These are phyloP conservation scores for Listrodromus nycthemerus DNA, from an alignment of 2,888 invertebrate genomes.

Conservation along the genomic window DNA sequence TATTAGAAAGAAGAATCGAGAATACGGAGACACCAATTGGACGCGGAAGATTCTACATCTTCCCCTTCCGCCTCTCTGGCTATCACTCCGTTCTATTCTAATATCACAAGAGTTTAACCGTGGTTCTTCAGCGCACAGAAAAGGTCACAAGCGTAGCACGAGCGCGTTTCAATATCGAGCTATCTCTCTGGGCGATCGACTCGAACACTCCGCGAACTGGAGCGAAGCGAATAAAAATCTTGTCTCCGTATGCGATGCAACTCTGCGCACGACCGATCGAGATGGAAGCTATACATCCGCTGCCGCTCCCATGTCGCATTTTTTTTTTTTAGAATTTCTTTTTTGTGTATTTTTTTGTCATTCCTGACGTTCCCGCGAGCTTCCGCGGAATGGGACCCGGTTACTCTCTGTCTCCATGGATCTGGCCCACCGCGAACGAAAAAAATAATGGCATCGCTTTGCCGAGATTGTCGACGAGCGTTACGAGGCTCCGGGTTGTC, in stretches of 20 bases:
- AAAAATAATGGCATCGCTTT: conserved; percentile 35
- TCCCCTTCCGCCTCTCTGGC: background rate
- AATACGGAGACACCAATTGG: conserved; percentile 3
- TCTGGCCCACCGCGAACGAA: conserved; percentile 4
- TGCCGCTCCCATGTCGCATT: conserved; percentile 22
- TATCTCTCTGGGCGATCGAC: conserved; percentile 54
- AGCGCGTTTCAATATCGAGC: conserved; percentile 53
- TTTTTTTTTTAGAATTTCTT: background rate
- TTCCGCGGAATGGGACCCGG: conserved; percentile 15
- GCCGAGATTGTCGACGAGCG: conserved; percentile 31
- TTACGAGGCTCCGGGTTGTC: conserved; percentile 27
- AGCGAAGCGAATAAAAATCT: conserved; percentile 63
- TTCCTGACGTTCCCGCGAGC: conserved; percentile 2
- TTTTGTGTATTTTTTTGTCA: conserved; percentile 5
- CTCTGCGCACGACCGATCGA: conserved; percentile 16
- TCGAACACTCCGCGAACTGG: conserved; percentile 54
- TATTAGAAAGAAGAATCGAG: conserved; percentile 7
- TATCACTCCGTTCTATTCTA: conserved; percentile 38
- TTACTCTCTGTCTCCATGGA: background rate
- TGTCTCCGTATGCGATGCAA: conserved; percentile 42
- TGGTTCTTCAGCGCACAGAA: background rate
- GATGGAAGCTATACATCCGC: conserved; percentile 22
- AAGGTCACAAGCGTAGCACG: conserved; percentile 28
- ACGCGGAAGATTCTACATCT: background rate
- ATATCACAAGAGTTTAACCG: conserved; percentile 37